A percentile compares a stretch with the other conserved stretches of the same genome.
Evolutionary conservation across 1,140 invertebrate genomes (phyloP).

Genomic region (Hyles vespertilio): DNA sequence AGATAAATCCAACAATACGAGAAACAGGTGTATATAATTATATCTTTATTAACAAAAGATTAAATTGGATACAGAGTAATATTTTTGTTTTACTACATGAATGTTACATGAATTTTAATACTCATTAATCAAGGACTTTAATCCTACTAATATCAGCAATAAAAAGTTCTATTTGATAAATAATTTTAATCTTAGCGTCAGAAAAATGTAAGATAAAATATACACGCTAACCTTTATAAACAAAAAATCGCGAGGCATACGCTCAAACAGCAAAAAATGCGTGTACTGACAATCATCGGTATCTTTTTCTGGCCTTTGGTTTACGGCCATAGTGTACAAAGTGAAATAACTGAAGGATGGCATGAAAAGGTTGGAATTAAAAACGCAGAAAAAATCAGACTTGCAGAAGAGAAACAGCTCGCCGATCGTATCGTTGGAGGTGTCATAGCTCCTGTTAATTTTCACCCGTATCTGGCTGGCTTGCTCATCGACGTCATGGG

Average conservation of each 20-base stretch:
- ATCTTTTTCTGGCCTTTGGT: conserved; percentile 13
- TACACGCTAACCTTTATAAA: conserved; percentile 10
- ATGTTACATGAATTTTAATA: background rate
- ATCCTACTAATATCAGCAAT: conserved; percentile 7
- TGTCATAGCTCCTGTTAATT: conserved; percentile 28
- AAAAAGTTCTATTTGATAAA: conserved; percentile 15
- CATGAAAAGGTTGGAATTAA: conserved; percentile 38
- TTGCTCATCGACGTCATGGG: conserved; percentile 44
- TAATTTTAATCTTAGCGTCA: conserved; percentile 4
- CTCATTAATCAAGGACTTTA: conserved; percentile 10
- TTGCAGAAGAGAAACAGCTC: conserved; percentile 18
- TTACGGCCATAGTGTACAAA: conserved; percentile 1
- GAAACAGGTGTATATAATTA: background rate
- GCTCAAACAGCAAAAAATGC: conserved; percentile 22
- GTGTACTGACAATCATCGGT: conserved; percentile 14
- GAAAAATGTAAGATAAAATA: conserved; percentile 10
- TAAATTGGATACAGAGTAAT: background rate
- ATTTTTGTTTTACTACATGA: no score
- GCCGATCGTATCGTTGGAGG: conserved; percentile 42
- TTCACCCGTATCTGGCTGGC: conserved; percentile 48
- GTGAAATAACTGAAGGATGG: conserved; percentile 29
- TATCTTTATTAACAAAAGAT: conserved; percentile 1
- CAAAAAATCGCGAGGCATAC: background rate
- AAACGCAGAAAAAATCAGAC: conserved; percentile 35
- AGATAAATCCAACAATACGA: no score